phyloP scores from a whole-genome alignment of 2,888 invertebrate species.

The Drosophila heteroneura region DNA sequence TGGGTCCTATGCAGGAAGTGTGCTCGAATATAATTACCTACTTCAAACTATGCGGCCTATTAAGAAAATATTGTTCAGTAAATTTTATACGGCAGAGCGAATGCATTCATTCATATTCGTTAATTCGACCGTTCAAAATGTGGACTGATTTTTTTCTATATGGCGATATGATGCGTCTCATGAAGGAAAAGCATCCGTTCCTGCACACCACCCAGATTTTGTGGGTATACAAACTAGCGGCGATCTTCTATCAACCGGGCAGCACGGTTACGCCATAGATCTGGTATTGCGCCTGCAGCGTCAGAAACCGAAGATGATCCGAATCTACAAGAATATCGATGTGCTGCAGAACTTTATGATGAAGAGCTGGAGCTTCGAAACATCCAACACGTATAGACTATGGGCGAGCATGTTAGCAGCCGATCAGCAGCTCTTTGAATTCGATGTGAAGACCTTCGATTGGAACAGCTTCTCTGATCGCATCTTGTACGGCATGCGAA shows the following conservation, averaged over 20 bases:
- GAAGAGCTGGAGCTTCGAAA: slow-evolving; percentile 90
- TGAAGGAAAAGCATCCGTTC: slow-evolving; percentile 86
- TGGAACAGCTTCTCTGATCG: slow-evolving; percentile 87
- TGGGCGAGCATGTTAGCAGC: slow-evolving; percentile 84
- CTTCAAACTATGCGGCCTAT: not conserved
- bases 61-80: too few relatives aligned
- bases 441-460: slow-evolving; percentile 89
- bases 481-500: slow-evolving; percentile 90
- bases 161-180: slow-evolving; percentile 87
- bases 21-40: not conserved
- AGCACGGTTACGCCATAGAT: slow-evolving; percentile 89
- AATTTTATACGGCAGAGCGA: too few relatives aligned
- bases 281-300: slow-evolving; percentile 70
- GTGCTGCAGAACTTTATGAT: slow-evolving; percentile 91
- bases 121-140: not conserved
- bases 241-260: slow-evolving; percentile 88
- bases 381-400: slow-evolving; percentile 86
- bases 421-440: slow-evolving; percentile 88
- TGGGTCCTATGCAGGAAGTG: not conserved
- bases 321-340: slow-evolving; percentile 90
- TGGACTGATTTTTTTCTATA: slow-evolving; percentile 80
- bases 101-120: slow-evolving; percentile 5
- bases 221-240: slow-evolving; percentile 84
- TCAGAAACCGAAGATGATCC: slow-evolving; percentile 86
- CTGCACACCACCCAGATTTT: slow-evolving; percentile 85